Evolutionary conservation across 2,797 vertebrate species (phyloP).

Genomic region (Enteromius paludinosus): DNA sequence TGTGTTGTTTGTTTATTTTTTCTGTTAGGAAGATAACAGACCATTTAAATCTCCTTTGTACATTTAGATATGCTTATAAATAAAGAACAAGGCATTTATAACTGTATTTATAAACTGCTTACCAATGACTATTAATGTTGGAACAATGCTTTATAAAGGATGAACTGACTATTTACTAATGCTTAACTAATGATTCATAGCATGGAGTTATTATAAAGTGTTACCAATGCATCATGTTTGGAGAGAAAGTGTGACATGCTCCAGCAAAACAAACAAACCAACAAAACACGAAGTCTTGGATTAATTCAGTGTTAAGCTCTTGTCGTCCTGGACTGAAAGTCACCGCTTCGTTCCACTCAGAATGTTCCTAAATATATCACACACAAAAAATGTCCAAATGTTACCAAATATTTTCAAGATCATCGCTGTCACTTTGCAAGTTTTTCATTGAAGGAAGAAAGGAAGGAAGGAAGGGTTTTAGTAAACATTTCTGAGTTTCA

Average conservation of each 20-base stretch:
- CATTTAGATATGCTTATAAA: too few relatives aligned
- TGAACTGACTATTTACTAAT: too few relatives aligned
- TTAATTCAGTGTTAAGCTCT: background rate
- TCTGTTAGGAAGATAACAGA: too few relatives aligned
- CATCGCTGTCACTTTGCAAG: background rate
- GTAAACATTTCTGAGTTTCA: background rate
- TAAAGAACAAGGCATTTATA: too few relatives aligned
- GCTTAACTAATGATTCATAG: too few relatives aligned
- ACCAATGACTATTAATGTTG: too few relatives aligned
- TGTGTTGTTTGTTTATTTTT: too few relatives aligned
- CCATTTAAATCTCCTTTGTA: too few relatives aligned
- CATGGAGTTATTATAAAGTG: too few relatives aligned
- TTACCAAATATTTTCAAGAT: conserved; percentile 7
- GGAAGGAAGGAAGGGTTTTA: background rate
- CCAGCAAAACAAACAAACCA: background rate
- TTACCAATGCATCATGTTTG: background rate
- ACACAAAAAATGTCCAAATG: background rate
- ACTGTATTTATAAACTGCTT: too few relatives aligned
- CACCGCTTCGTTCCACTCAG: background rate
- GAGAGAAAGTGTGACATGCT: background rate
- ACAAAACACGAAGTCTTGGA: background rate
- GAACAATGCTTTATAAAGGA: too few relatives aligned
- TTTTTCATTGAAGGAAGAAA: background rate
- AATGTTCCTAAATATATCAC: background rate
- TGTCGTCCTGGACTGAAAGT: background rate